Percentiles rank a stretch among this genome's conserved stretches.
Evolutionary conservation across 2,888 invertebrate genomes (phyloP).

Genomic region (Calameuta filiformis): DNA sequence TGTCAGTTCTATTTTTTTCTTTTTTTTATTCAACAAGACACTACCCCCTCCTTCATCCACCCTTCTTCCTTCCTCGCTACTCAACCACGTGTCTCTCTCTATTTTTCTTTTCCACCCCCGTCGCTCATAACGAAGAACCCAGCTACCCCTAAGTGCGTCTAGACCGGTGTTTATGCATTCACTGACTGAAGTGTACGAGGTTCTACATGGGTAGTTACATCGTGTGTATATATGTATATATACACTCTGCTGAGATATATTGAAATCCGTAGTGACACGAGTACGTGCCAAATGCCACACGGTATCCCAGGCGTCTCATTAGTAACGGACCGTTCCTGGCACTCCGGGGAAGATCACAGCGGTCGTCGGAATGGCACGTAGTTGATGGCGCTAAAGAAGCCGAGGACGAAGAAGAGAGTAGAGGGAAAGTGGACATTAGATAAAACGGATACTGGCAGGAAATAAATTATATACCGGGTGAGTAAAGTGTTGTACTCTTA

Average conservation of each 20-base stretch:
- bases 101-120: neutral
- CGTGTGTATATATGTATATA: neutral
- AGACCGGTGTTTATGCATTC: neutral
- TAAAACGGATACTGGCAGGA: neutral
- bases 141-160: neutral
- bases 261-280: neutral
- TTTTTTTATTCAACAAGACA: neutral
- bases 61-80: neutral
- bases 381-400: neutral
- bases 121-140: neutral
- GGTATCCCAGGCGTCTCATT: neutral
- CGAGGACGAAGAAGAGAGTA: neutral
- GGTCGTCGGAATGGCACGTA: neutral
- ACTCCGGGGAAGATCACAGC: neutral
- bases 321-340: neutral
- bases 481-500: neutral
- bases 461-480: neutral
- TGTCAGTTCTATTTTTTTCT: neutral
- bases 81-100: neutral
- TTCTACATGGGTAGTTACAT: neutral
- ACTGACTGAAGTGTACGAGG: neutral
- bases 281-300: neutral
- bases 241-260: neutral
- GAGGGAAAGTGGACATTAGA: neutral
- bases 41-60: neutral